A percentile compares a stretch with the other conserved stretches of the same genome.
phyloP scores from a whole-genome alignment of 2,797 vertebrate genomes.

The Trichosurus vulpecula region DNA sequence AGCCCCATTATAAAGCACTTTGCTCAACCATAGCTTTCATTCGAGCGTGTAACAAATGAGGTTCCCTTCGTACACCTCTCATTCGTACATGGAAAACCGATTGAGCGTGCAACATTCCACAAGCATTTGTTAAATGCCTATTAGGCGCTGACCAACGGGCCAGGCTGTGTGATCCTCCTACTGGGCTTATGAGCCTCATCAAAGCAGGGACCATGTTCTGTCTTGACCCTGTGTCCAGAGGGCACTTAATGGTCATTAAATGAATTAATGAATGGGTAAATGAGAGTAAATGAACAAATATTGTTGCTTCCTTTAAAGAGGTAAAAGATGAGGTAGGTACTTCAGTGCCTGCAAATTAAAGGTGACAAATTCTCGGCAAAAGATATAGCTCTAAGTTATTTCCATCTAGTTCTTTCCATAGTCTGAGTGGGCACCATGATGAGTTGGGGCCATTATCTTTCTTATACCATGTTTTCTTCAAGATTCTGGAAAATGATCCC shows the following conservation, averaged over 20 bases:
- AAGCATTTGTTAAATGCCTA: not conserved
- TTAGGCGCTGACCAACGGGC: not conserved
- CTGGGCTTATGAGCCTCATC: not conserved
- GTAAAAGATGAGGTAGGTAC: constrained; percentile 68
- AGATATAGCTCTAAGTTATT: constrained; percentile 53
- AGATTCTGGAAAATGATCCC: not conserved
- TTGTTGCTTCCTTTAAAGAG: constrained; percentile 73
- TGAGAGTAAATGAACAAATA: not conserved
- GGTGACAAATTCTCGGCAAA: constrained; percentile 18
- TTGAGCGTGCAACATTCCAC: not conserved
- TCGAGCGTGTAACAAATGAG: not conserved
- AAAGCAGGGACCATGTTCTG: not conserved
- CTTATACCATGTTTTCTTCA: constrained; percentile 59
- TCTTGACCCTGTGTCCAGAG: not conserved
- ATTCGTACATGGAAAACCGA: not conserved
- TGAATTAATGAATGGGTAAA: not conserved
- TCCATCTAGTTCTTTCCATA: constrained; percentile 62
- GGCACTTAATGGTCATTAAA: not conserved
- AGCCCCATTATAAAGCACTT: not conserved
- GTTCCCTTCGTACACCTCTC: not conserved
- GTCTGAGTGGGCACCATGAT: not conserved
- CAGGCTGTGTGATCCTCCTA: not conserved
- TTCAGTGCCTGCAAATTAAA: constrained; percentile 68
- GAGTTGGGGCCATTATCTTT: constrained; percentile 52
- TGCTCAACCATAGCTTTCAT: not conserved